Conservation (phyloP, 2,888 invertebrate species). For the Scrobipalpa costella region DNA sequence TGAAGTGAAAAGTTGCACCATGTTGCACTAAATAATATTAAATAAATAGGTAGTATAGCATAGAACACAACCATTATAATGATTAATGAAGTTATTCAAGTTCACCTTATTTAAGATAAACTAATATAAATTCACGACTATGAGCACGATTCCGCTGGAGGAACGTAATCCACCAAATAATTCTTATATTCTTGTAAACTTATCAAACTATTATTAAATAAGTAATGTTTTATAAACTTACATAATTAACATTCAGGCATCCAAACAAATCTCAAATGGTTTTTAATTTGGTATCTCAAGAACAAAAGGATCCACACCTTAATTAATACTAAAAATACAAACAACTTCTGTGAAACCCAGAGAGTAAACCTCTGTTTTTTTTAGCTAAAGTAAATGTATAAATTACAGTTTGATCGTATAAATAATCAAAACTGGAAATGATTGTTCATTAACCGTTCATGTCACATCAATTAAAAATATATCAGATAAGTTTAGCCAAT, state of each 20-base stretch:
- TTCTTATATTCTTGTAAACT: neutral
- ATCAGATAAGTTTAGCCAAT: too few species aligned
- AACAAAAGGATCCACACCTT: neutral
- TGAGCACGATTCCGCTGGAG: neutral
- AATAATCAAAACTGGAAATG: too few species aligned
- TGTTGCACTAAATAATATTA: neutral
- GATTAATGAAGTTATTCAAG: neutral
- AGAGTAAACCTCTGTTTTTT: too few species aligned
- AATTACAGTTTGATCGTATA: too few species aligned
- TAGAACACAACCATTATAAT: conserved; percentile 21
- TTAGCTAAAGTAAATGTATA: too few species aligned
- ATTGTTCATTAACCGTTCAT: too few species aligned
- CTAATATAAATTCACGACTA: conserved; percentile 8
- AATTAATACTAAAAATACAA: too few species aligned
- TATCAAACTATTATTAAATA: neutral
- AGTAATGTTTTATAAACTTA: neutral
- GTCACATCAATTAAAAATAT: too few species aligned
- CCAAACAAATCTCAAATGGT: conserved; percentile 1
- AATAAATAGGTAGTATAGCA: conserved; percentile 12
- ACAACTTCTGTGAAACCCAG: too few species aligned
- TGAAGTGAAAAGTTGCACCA: neutral
- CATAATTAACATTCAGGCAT: neutral
- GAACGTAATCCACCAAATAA: neutral
- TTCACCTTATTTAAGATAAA: conserved; percentile 6
- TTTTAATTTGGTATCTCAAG: neutral